These are phyloP conservation scores for Pantala flavescens DNA, from an alignment of 1,140 invertebrate genomes.

Conservation along the genomic window DNA sequence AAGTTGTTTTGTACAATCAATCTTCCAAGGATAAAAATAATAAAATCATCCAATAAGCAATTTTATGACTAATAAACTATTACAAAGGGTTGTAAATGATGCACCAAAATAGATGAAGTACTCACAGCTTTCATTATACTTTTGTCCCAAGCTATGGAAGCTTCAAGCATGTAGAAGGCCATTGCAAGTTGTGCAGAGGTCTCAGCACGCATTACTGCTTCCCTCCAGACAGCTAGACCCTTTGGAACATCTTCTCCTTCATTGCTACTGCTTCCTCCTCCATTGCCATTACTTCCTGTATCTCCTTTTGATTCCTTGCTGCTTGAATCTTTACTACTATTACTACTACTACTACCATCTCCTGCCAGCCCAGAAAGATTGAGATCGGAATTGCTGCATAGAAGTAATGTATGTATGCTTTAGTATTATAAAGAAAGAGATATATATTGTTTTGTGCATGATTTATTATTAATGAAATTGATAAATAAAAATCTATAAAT, in stretches of 20 bases:
- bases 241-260: slow-evolving; percentile 39
- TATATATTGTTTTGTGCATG: no score
- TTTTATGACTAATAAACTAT: no score
- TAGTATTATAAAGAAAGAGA: background rate
- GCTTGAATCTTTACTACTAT: background rate
- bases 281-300: background rate
- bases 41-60: no score
- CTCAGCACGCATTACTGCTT: slow-evolving; percentile 67
- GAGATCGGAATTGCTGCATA: slow-evolving; percentile 12
- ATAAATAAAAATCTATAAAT: no score
- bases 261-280: background rate
- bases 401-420: background rate
- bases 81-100: no score
- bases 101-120: slow-evolving; percentile 23
- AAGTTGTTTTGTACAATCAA: no score
- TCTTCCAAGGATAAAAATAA: no score
- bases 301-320: background rate
- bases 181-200: slow-evolving; percentile 84
- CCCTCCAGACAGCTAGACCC: slow-evolving; percentile 76
- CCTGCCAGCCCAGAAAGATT: slow-evolving; percentile 12
- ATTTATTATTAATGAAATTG: no score
- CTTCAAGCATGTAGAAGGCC: slow-evolving; percentile 80
- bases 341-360: background rate
- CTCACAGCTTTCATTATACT: slow-evolving; percentile 98
- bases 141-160: slow-evolving; percentile 94